Conservation (phyloP, 1,140 invertebrate genomes). For the Nasonia longicornis region DNA sequence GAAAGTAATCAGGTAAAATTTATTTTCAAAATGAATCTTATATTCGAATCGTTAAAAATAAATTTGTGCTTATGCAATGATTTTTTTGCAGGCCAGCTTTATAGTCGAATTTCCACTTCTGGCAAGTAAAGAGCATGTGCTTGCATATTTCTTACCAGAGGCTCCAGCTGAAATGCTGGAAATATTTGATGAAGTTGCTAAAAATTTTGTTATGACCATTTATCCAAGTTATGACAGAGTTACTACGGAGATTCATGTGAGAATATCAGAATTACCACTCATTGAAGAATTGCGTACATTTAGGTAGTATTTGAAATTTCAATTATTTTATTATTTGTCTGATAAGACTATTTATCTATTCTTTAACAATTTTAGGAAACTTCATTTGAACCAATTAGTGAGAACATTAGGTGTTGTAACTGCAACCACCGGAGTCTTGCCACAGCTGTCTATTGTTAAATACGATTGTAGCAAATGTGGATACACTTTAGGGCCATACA, state of each 20-base stretch:
- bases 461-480: conserved; percentile 98
- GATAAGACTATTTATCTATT: conserved; percentile 37
- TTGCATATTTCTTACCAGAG: conserved; percentile 97
- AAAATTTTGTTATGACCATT: conserved; percentile 93
- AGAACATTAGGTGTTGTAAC: conserved; percentile 96
- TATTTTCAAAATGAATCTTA: conserved; percentile 17
- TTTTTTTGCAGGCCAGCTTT: conserved; percentile 80
- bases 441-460: conserved; percentile 95
- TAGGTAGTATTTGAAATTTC: conserved; percentile 70
- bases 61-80: conserved; percentile 6
- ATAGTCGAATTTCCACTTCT: conserved; percentile 94
- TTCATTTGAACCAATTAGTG: conserved; percentile 96
- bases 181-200: conserved; percentile 96
- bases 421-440: conserved; percentile 93
- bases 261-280: conserved; percentile 94
- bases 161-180: conserved; percentile 96
- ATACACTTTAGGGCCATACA: conserved; percentile 95
- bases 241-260: conserved; percentile 90
- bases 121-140: conserved; percentile 89
- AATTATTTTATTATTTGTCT: conserved; percentile 8
- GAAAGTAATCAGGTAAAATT: conserved; percentile 80
- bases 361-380: conserved; percentile 75
- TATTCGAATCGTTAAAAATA: not conserved
- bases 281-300: conserved; percentile 96
- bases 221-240: conserved; percentile 97